Evolutionary conservation across 2,113 vertebrate species (phyloP).

Genomic region (Oreochromis spilurus): DNA sequence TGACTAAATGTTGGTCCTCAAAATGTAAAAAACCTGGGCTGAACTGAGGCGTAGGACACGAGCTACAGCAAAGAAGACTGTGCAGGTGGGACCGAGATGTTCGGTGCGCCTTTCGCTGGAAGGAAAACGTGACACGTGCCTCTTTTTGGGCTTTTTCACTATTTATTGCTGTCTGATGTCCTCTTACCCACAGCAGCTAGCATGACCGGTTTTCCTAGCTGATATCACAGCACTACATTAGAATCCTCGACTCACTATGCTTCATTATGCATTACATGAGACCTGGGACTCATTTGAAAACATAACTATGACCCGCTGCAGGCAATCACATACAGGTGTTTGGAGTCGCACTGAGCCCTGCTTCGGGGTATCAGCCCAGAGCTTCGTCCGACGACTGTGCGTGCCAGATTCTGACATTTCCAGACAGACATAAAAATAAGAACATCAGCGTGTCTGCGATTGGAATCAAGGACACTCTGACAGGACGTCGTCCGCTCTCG

Average conservation of each 20-base stretch:
- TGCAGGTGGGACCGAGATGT: not conserved
- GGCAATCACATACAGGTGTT: not conserved
- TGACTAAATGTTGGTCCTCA: not conserved
- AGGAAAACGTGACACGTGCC: not conserved
- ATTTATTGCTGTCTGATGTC: not conserved
- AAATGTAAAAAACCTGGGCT: not conserved
- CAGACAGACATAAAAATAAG: not conserved
- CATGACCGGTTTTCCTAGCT: rapidly evolving
- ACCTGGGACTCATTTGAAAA: not conserved
- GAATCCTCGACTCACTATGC: rapidly evolving
- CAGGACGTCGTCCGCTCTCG: not conserved
- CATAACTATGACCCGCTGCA: not conserved
- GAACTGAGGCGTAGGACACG: not conserved
- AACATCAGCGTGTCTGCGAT: not conserved
- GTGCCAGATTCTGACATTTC: not conserved
- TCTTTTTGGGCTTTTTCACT: not conserved
- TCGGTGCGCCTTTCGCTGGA: not conserved
- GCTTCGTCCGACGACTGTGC: not conserved
- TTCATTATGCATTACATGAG: not conserved
- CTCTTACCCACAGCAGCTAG: not conserved
- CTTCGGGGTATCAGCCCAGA: not conserved
- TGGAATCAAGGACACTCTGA: not conserved
- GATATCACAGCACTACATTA: not conserved
- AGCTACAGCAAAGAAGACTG: not conserved
- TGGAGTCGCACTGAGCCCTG: not conserved